phyloP scores from a whole-genome alignment of 1,140 invertebrate species.

The Drosophila elegans region DNA sequence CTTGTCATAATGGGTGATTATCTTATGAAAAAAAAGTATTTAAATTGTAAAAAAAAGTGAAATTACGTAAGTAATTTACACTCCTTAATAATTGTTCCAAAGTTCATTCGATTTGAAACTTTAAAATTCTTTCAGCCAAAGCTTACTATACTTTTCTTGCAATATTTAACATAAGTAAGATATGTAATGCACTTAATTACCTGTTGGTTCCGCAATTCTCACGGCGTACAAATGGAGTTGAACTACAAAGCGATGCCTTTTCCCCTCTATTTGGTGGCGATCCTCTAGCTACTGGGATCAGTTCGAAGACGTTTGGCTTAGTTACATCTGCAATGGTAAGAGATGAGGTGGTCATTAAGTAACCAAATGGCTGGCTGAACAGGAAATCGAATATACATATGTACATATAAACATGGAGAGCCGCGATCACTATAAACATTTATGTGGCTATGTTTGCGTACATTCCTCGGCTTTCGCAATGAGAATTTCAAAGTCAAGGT shows the following conservation, averaged over 20 bases:
- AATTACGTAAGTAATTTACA: no score
- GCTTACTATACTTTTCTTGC: no score
- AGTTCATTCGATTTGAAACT: no score
- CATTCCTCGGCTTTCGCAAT: slow-evolving; percentile 66
- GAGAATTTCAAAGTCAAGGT: slow-evolving; percentile 80
- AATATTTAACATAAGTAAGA: no score
- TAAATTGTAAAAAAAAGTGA: no score
- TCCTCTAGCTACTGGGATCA: slow-evolving; percentile 9
- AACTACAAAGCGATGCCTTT: slow-evolving; percentile 3
- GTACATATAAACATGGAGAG: slow-evolving; percentile 18
- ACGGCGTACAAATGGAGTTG: slow-evolving; percentile 51
- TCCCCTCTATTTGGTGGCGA: not conserved
- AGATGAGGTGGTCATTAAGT: not conserved
- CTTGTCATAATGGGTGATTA: no score
- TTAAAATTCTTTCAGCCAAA: no score
- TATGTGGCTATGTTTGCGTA: slow-evolving; percentile 23
- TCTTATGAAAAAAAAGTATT: no score
- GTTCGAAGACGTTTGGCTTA: slow-evolving; percentile 4
- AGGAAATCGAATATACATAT: slow-evolving; percentile 46
- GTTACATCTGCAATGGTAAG: slow-evolving; percentile 36
- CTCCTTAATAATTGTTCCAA: no score
- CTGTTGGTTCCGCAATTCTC: slow-evolving; percentile 83
- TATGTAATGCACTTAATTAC: slow-evolving; percentile 19
- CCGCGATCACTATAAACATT: not conserved
- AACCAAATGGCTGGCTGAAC: slow-evolving; percentile 21